These are phyloP conservation scores for Xylocampa areola DNA, from an alignment of 2,888 invertebrate genomes.

Conservation along the genomic window DNA sequence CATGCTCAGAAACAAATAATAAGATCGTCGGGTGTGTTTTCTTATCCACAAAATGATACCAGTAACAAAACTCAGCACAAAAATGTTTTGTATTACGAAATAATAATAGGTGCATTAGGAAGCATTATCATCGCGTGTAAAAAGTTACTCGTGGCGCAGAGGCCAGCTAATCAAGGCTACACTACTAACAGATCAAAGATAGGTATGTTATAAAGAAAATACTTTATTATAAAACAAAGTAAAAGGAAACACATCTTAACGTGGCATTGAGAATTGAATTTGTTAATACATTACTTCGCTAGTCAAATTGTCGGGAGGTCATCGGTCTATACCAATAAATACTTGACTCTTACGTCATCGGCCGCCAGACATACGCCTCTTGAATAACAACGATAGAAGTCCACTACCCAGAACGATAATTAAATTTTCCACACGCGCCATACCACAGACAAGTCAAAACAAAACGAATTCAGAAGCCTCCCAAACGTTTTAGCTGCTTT, in stretches of 20 bases:
- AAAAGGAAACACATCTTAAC: constrained; percentile 35
- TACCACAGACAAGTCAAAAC: constrained; percentile 66
- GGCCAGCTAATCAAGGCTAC: constrained; percentile 49
- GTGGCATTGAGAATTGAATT: constrained; percentile 47
- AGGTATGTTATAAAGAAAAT: constrained; percentile 35
- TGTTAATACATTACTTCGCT: constrained; percentile 52
- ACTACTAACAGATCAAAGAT: constrained; percentile 1
- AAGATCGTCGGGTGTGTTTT: constrained; percentile 22
- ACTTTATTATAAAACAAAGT: constrained; percentile 34
- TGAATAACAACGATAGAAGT: constrained; percentile 84
- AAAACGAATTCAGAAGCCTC: constrained; percentile 72
- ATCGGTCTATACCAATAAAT: constrained; percentile 78
- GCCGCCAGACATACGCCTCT: constrained; percentile 79
- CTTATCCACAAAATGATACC: constrained; percentile 29
- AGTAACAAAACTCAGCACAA: constrained; percentile 25
- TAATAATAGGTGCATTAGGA: constrained; percentile 46
- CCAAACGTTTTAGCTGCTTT: constrained; percentile 60
- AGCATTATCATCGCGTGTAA: constrained; percentile 44
- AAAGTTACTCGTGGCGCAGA: constrained; percentile 39
- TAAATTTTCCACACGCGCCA: constrained; percentile 84
- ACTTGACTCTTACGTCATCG: constrained; percentile 81
- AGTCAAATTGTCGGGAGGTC: constrained; percentile 78
- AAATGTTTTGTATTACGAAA: constrained; percentile 39
- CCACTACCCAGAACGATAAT: constrained; percentile 80
- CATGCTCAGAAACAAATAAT: constrained; percentile 50